phyloP scores from a whole-genome alignment of 2,888 invertebrate genomes.

The Alloscopus bannaensis region DNA sequence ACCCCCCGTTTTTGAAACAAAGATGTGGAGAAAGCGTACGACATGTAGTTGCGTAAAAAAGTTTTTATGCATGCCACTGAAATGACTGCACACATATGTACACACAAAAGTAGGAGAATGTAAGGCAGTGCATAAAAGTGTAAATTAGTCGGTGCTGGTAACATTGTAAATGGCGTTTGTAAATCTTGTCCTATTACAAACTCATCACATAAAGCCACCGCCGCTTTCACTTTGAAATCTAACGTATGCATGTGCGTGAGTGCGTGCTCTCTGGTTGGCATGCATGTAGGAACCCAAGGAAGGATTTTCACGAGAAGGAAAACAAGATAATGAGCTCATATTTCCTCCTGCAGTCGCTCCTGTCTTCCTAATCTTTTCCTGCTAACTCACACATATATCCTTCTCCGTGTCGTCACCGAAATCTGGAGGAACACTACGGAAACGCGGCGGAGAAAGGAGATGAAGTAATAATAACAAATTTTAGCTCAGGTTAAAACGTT shows the following conservation, averaged over 20 bases:
- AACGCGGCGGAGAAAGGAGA: background rate
- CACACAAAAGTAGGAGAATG: slow-evolving; percentile 5
- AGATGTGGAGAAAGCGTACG: slow-evolving; percentile 4
- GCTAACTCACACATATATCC: slow-evolving; percentile 17
- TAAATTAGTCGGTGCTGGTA: slow-evolving; percentile 37
- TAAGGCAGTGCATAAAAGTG: slow-evolving; percentile 43
- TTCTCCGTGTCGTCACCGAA: background rate
- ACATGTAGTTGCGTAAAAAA: no score
- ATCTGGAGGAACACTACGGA: background rate
- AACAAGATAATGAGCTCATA: slow-evolving; percentile 55
- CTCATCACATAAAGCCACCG: slow-evolving; percentile 58
- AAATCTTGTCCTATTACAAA: slow-evolving; percentile 62
- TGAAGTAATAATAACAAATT: slow-evolving; percentile 12
- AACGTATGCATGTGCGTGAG: slow-evolving; percentile 10
- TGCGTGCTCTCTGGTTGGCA: background rate
- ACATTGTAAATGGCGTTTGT: slow-evolving; percentile 45
- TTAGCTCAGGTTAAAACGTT: slow-evolving; percentile 1
- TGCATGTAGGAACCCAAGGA: no score
- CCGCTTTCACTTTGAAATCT: slow-evolving; percentile 43
- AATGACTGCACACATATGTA: slow-evolving; percentile 10
- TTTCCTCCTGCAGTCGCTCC: slow-evolving; percentile 43
- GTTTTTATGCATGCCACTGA: slow-evolving; percentile 38
- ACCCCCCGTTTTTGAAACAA: background rate
- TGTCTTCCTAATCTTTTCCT: slow-evolving; percentile 23
- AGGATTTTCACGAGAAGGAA: slow-evolving; percentile 25